Evolutionary conservation across 2,888 invertebrate species (phyloP), one percentile per base, ranked within the genome.

Genomic region (Glaucopsyche alexis): DNA sequence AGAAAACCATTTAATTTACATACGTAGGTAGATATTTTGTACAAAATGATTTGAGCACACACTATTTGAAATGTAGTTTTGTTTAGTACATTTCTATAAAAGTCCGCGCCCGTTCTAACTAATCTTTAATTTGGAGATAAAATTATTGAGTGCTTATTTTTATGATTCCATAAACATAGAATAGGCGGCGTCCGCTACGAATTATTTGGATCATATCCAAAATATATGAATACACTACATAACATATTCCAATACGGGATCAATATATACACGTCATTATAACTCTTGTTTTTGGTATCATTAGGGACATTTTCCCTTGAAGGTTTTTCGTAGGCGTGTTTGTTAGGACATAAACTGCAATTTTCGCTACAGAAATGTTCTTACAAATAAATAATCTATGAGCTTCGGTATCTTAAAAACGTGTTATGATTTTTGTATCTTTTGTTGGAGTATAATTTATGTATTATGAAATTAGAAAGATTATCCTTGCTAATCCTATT

Each of bases 151-250:
- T 29, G 60, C 64, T 73, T 66, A 66, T 66, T 79, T 80, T 80
- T 80, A 80, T 73, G 78, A 75, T 76, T 74, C 74, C 77, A 71
- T 80, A 79, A 79, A 79, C 79, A 78, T 72, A 79, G 73, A 76
- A 79, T 76, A 77, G 80, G 80, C 78, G 79, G 78, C 76, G 75
- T 76, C 76, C 75, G 71, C 74, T 74, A 74, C 70, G 73, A 76
- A 75, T 76, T 79, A 76, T 78, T 78, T 79, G 78, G 78, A 79
- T 75, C 75, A 70, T 74, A 76, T 78, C 79, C 79, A 80, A 79
- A 78, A 76, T 65, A 75, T 60, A 74, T 75, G 70, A 72, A 50
- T 67, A 72, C 72, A 73, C 40, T 29, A 29, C 47, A 71, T 72
- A 60, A 69, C 50, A 49, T 45, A 14, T 47, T 69, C 49, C 7